Conservation (phyloP, 2,113 vertebrate genomes). For the Sminthopsis crassicaudata region DNA sequence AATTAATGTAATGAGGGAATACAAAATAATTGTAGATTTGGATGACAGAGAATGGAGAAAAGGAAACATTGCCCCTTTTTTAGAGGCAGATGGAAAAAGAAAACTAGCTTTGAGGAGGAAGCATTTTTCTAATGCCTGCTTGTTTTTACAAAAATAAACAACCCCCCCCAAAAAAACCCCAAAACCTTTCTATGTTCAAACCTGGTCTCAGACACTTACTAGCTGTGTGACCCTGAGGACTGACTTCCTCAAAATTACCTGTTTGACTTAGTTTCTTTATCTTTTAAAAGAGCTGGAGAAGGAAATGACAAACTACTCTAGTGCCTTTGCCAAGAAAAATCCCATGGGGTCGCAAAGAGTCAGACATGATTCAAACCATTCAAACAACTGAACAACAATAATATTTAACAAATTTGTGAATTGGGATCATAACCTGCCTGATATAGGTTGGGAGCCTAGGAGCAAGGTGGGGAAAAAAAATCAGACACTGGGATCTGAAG, state of each 20-base stretch:
- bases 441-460: background rate
- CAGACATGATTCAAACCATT: background rate
- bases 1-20: constrained; percentile 64
- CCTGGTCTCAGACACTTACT: background rate
- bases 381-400: background rate
- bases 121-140: background rate
- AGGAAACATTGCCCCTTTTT: constrained; percentile 53
- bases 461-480: background rate
- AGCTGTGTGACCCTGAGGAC: background rate
- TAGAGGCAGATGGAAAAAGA: constrained; percentile 23
- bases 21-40: constrained; percentile 64
- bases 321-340: background rate
- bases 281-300: background rate
- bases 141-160: background rate
- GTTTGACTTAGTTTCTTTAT: background rate
- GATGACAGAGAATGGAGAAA: constrained; percentile 29
- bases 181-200: background rate
- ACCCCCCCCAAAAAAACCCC: too few relatives aligned
- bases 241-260: background rate
- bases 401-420: background rate
- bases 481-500: background rate
- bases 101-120: constrained; percentile 40
- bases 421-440: background rate
- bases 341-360: background rate
- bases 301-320: background rate